phyloP scores from a whole-genome alignment of 2,113 vertebrate genomes.

The Dipodomys merriami region DNA sequence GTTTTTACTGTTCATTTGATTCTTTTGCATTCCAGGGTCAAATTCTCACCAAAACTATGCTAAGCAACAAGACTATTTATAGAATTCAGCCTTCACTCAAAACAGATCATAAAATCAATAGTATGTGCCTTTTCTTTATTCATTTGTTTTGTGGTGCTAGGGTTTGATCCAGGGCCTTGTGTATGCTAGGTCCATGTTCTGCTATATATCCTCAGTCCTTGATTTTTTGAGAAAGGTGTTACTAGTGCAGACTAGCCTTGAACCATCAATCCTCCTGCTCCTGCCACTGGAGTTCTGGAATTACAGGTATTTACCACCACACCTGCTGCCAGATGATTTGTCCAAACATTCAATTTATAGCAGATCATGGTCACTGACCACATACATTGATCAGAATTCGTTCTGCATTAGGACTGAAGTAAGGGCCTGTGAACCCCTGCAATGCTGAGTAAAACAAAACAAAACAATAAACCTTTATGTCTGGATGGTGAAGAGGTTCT shows the following conservation, averaged over 20 bases:
- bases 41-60: background rate
- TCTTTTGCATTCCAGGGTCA: background rate
- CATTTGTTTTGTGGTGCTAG: background rate
- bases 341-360: no score
- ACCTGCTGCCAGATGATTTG: background rate
- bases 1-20: background rate
- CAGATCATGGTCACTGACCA: background rate
- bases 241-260: background rate
- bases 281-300: background rate
- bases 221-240: background rate
- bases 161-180: background rate
- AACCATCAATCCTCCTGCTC: background rate
- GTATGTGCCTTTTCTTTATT: background rate
- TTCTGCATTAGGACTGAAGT: background rate
- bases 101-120: background rate
- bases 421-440: background rate
- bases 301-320: background rate
- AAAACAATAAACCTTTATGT: no score
- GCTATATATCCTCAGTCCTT: background rate
- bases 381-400: background rate
- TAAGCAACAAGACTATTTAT: background rate
- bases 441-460: no score
- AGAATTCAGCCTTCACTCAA: background rate
- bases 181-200: background rate
- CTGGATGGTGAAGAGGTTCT: background rate